phyloP scores from a whole-genome alignment of 2,888 invertebrate species.

The Sarcophaga rosellei region DNA sequence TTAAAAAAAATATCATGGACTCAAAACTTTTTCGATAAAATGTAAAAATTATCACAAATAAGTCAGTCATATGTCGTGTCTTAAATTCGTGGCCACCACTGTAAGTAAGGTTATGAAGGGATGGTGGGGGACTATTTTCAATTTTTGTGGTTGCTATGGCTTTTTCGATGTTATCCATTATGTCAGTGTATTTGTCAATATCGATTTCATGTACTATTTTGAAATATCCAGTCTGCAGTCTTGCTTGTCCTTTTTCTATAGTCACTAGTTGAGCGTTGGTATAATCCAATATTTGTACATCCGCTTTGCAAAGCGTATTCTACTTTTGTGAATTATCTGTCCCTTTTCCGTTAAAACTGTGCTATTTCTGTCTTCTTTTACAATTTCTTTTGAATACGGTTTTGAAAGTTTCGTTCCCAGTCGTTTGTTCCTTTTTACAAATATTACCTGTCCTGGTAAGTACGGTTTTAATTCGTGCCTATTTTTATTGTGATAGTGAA shows the following conservation, averaged over 20 bases:
- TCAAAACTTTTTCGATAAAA: too few species aligned
- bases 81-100: too few species aligned
- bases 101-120: conserved; percentile 24
- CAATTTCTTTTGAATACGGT: conserved; percentile 28
- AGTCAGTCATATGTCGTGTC: too few species aligned
- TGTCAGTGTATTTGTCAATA: conserved; percentile 29
- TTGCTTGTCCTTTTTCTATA: conserved; percentile 51
- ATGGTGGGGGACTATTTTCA: background rate
- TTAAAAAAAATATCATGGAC: too few species aligned
- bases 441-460: conserved; percentile 2
- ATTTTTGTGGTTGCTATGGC: background rate
- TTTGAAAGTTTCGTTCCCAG: background rate
- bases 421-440: background rate
- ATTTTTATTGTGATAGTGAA: too few species aligned
- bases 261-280: conserved; percentile 47
- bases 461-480: background rate
- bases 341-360: conserved; percentile 48
- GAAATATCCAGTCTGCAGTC: conserved; percentile 3
- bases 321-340: conserved; percentile 57
- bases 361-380: conserved; percentile 48
- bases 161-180: conserved; percentile 4
- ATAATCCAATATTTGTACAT: conserved; percentile 55
- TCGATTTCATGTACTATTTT: conserved; percentile 60
- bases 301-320: conserved; percentile 50
- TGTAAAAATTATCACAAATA: too few species aligned